Conservation (phyloP, 2,888 invertebrate species). For the Criorhina ranunculi region DNA sequence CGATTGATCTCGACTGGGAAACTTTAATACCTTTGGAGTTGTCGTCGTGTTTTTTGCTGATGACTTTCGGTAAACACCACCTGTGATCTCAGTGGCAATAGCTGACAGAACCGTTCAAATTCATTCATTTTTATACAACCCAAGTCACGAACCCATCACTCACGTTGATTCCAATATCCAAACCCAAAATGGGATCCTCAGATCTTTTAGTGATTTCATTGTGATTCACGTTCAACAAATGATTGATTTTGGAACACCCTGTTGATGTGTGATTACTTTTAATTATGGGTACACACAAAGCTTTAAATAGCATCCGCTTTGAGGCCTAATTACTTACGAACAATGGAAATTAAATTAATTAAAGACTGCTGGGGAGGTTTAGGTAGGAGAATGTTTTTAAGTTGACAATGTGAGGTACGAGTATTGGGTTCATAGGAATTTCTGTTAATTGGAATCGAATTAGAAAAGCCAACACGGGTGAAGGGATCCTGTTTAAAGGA, state of each 20-base stretch:
- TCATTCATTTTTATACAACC: too few species aligned
- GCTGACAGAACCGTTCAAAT: too few species aligned
- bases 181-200: too few species aligned
- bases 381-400: neutral
- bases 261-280: slow-evolving; percentile 22
- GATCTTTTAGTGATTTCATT: too few species aligned
- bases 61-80: too few species aligned
- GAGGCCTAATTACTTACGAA: slow-evolving; percentile 23
- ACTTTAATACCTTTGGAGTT: too few species aligned
- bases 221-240: too few species aligned
- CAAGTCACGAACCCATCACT: too few species aligned
- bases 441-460: slow-evolving; percentile 32
- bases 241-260: neutral
- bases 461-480: neutral
- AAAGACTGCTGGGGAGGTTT: slow-evolving; percentile 6
- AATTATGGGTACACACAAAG: slow-evolving; percentile 22
- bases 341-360: slow-evolving; percentile 41
- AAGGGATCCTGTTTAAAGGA: neutral
- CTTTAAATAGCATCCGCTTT: slow-evolving; percentile 11
- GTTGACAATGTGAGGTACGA: slow-evolving; percentile 16
- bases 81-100: too few species aligned
- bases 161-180: too few species aligned
- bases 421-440: slow-evolving; percentile 22
- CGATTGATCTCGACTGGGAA: too few species aligned
- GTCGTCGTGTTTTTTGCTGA: too few species aligned